phyloP scores from a whole-genome alignment of 2,797 vertebrate species.

The Leuciscus waleckii region DNA sequence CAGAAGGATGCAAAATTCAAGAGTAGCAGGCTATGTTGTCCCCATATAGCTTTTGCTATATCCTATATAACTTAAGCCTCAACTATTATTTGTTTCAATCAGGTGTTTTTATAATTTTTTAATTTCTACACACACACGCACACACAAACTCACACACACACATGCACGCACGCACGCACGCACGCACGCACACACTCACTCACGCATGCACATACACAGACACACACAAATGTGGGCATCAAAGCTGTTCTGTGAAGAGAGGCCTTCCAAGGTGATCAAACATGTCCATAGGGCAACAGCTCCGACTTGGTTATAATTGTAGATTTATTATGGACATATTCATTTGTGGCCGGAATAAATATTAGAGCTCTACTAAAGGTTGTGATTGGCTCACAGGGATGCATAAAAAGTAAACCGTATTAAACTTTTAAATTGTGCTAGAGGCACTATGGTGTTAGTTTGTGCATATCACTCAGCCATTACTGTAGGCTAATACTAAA shows the following conservation, averaged over 20 bases:
- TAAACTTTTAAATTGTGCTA: constrained; percentile 54
- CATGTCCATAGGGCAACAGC: neutral
- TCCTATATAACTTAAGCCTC: neutral
- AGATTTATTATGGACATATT: neutral
- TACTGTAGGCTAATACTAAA: neutral
- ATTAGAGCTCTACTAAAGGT: constrained; percentile 3
- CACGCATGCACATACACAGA: too few species aligned
- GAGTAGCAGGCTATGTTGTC: neutral
- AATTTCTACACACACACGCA: neutral
- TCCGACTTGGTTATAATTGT: constrained; percentile 12
- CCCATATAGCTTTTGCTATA: neutral
- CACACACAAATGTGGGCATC: neutral
- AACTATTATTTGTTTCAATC: neutral
- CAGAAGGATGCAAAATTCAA: neutral
- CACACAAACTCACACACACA: too few species aligned
- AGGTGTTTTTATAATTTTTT: neutral
- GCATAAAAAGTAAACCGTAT: constrained; percentile 20
- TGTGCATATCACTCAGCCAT: constrained; percentile 26
- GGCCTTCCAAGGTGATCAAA: neutral
- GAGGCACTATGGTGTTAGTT: constrained; percentile 62
- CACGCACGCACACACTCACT: too few species aligned
- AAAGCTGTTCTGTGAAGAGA: neutral
- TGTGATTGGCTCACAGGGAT: neutral
- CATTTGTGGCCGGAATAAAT: constrained; percentile 16
- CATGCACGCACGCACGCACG: too few species aligned